A percentile compares a stretch with the other conserved stretches of the same genome.
These are phyloP conservation scores for Notothenia coriiceps DNA, from an alignment of 2,113 vertebrate genomes.

Conservation along the genomic window DNA sequence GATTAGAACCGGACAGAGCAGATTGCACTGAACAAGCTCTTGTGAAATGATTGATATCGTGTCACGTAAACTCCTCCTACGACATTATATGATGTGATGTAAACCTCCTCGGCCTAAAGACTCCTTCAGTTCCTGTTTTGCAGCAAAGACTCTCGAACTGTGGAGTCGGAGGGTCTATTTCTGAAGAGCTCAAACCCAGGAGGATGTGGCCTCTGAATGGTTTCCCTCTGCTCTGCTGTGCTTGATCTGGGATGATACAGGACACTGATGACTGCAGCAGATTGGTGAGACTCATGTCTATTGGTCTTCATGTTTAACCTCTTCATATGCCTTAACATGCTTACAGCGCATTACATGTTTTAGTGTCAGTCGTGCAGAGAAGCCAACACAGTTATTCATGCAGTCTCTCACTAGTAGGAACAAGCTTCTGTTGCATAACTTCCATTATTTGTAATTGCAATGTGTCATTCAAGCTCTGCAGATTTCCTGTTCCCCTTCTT, in stretches of 20 bases:
- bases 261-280: conserved; percentile 20
- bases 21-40: not conserved
- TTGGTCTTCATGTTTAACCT: not conserved
- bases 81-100: not conserved
- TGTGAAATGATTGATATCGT: not conserved
- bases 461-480: conserved; percentile 34
- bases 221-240: conserved; percentile 24
- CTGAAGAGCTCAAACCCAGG: conserved; percentile 31
- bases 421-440: not conserved
- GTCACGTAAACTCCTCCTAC: conserved; percentile 38
- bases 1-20: not conserved
- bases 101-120: conserved; percentile 20
- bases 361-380: not conserved
- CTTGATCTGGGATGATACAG: conserved; percentile 19
- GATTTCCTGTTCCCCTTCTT: conserved; percentile 69
- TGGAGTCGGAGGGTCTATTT: conserved; percentile 40
- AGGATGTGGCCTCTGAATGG: conserved; percentile 66
- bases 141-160: conserved; percentile 21
- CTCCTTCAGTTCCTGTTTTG: conserved; percentile 70
- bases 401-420: not conserved
- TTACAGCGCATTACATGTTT: not conserved
- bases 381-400: not conserved
- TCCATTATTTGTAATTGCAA: conserved; percentile 32
- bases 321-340: not conserved
- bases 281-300: conserved; percentile 35